Percentiles rank a stretch among this genome's conserved stretches.
These are phyloP conservation scores for Helobdella robusta DNA, from an alignment of 2,888 invertebrate genomes.

Conservation along the genomic window DNA sequence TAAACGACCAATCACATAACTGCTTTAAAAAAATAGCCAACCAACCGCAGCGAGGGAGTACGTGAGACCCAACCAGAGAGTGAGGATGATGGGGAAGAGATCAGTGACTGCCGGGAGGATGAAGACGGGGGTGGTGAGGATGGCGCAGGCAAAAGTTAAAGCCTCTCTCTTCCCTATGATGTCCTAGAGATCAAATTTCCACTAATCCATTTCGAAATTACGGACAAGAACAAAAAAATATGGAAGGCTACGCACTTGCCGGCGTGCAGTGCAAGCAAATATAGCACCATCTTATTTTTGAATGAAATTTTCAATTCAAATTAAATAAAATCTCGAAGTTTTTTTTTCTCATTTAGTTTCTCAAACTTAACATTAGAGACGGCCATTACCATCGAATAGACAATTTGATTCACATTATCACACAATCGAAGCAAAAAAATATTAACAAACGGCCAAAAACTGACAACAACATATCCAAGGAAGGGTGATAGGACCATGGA, in stretches of 20 bases:
- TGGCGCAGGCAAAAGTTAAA: constrained; percentile 44
- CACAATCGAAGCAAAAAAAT: not conserved
- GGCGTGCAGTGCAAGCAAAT: too few species aligned
- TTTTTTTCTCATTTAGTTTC: too few species aligned
- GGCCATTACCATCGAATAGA: too few species aligned
- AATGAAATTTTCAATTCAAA: too few species aligned
- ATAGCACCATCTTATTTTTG: too few species aligned
- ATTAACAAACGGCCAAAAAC: constrained; percentile 34
- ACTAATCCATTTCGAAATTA: too few species aligned
- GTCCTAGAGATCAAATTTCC: constrained; percentile 40
- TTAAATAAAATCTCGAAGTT: too few species aligned
- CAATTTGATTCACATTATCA: not conserved
- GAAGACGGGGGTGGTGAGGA: constrained; percentile 48
- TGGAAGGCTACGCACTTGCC: too few species aligned
- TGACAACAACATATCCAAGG: constrained; percentile 48
- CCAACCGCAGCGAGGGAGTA: constrained; percentile 51
- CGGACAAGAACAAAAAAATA: too few species aligned
- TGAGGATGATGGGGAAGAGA: constrained; percentile 46
- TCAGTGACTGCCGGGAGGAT: constrained; percentile 47
- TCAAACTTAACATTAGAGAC: too few species aligned
- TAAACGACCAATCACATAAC: too few species aligned
- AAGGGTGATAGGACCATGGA: constrained; percentile 49
- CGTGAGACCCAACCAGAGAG: constrained; percentile 48
- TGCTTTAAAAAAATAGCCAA: constrained; percentile 29
- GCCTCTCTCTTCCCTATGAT: constrained; percentile 47